phyloP scores from a whole-genome alignment of 2,797 vertebrate genomes.

The Peromyscus melanophrys region DNA sequence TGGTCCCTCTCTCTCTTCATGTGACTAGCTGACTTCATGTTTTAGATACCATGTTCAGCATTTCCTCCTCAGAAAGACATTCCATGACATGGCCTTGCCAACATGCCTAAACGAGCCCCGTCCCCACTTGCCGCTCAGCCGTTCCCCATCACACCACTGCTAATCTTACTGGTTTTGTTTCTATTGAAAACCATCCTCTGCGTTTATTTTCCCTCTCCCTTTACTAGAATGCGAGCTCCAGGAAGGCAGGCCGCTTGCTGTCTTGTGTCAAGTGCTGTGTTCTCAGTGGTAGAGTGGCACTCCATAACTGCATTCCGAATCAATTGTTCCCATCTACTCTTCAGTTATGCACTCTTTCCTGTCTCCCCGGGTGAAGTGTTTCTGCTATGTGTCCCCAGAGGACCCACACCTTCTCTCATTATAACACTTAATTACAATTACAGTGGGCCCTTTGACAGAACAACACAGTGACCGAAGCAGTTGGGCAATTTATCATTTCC shows the following conservation, averaged over 20 bases:
- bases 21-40: slow-evolving; percentile 12
- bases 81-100: background rate
- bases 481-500: slow-evolving; percentile 37
- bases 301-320: background rate
- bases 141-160: background rate
- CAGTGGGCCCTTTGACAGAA: slow-evolving; percentile 32
- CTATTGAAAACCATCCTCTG: background rate
- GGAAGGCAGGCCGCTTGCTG: slow-evolving; percentile 1
- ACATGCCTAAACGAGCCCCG: background rate
- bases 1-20: slow-evolving; percentile 1
- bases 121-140: background rate
- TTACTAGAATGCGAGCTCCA: background rate
- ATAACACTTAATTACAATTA: slow-evolving; percentile 25
- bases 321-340: slow-evolving; percentile 32
- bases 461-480: slow-evolving; percentile 30
- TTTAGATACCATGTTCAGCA: background rate
- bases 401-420: slow-evolving; percentile 34
- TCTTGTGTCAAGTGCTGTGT: background rate
- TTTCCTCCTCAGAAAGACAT: slow-evolving; percentile 22
- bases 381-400: slow-evolving; percentile 23
- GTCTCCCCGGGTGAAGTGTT: slow-evolving; percentile 16
- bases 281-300: background rate
- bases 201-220: background rate
- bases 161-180: slow-evolving; percentile 26
- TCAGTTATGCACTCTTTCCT: slow-evolving; percentile 57